phyloP scores from a whole-genome alignment of 1,140 invertebrate genomes.

The Proctacanthus coquilletti region DNA sequence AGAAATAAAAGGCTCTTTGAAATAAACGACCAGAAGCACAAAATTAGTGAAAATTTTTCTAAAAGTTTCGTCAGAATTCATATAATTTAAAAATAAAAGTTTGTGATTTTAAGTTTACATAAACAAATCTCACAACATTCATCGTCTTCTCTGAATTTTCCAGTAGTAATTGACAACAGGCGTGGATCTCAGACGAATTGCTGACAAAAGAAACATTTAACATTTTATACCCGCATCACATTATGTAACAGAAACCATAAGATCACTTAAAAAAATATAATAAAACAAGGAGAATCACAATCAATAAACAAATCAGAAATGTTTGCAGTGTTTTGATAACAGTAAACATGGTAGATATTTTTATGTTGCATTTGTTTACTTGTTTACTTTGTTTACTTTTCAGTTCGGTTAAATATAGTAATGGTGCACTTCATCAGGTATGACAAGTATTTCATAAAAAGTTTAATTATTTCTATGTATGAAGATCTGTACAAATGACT shows the following conservation, averaged over 20 bases:
- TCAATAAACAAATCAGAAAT: neutral
- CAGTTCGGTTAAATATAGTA: neutral
- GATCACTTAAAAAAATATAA: neutral
- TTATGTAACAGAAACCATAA: neutral
- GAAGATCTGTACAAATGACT: too few species aligned
- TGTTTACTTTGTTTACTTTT: neutral
- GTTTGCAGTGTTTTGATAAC: conserved; percentile 1
- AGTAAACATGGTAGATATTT: neutral
- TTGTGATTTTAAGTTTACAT: too few species aligned
- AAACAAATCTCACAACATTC: too few species aligned
- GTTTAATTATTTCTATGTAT: too few species aligned
- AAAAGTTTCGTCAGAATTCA: too few species aligned
- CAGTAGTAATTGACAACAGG: neutral
- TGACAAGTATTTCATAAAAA: too few species aligned
- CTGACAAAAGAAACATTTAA: neutral
- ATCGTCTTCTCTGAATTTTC: neutral
- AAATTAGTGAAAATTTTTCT: too few species aligned
- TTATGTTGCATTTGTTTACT: conserved; percentile 1
- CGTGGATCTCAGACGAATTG: neutral
- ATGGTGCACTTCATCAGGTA: too few species aligned
- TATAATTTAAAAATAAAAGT: too few species aligned
- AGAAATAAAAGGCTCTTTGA: too few species aligned
- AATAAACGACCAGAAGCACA: too few species aligned
- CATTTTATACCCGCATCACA: neutral
- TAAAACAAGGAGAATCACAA: neutral